Evolutionary conservation across 2,113 vertebrate species (phyloP).

Genomic region (Odocoileus virginianus): DNA sequence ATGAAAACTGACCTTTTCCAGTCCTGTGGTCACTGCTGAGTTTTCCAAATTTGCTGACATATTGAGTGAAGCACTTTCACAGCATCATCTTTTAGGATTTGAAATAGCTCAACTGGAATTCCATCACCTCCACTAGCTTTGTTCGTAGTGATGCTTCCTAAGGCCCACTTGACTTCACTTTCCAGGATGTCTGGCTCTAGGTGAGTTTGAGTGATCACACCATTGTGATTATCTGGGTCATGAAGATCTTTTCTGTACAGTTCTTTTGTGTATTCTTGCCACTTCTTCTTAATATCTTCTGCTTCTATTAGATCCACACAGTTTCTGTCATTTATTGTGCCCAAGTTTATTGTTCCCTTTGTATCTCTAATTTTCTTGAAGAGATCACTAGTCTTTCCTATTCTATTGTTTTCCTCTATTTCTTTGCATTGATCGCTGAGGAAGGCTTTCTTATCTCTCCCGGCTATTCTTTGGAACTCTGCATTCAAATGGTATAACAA

Average conservation of each 20-base stretch:
- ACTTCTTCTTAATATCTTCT: not conserved
- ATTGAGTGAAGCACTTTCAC: too few species aligned
- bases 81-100: not conserved
- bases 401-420: not conserved
- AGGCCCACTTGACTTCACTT: not conserved
- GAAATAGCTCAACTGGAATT: not conserved
- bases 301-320: not conserved
- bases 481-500: not conserved
- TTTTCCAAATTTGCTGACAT: too few species aligned
- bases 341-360: not conserved
- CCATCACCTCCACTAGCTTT: not conserved
- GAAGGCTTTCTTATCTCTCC: not conserved
- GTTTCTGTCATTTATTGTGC: not conserved
- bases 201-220: not conserved
- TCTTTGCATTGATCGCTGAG: not conserved
- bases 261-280: not conserved
- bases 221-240: not conserved
- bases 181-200: not conserved
- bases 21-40: too few species aligned
- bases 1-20: too few species aligned
- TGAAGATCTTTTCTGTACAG: not conserved
- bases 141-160: not conserved
- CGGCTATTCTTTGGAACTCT: not conserved
- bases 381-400: not conserved
- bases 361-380: not conserved